These are phyloP conservation scores for Theretra japonica DNA, from an alignment of 2,888 invertebrate species.

Conservation along the genomic window DNA sequence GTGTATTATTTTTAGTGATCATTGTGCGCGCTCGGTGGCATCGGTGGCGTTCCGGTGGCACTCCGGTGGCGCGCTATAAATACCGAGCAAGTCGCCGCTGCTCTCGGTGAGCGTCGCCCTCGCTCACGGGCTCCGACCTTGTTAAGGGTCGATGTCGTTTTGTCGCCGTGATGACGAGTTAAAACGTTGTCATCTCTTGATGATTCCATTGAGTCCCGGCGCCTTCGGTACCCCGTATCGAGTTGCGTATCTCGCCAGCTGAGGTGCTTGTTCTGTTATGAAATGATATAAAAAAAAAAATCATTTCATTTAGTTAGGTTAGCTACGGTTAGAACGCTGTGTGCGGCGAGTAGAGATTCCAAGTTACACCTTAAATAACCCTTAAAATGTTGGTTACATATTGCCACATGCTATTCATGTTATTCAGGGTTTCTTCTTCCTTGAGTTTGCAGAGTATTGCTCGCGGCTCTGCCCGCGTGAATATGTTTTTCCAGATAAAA, in stretches of 20 bases:
- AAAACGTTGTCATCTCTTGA: neutral
- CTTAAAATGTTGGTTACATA: too few species aligned
- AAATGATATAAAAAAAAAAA: too few species aligned
- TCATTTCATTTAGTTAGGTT: too few species aligned
- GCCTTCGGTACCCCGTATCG: neutral
- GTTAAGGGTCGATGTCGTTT: constrained; percentile 15
- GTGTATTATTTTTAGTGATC: constrained; percentile 58
- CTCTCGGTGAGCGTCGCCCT: neutral
- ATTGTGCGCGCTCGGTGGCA: constrained; percentile 40
- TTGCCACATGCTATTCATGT: too few species aligned
- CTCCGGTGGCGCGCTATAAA: constrained; percentile 34
- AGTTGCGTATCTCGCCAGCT: neutral
- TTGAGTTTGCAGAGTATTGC: too few species aligned
- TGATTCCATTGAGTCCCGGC: neutral
- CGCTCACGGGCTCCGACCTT: constrained; percentile 13
- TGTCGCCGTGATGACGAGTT: neutral
- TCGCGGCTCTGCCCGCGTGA: too few species aligned
- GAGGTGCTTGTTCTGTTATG: too few species aligned
- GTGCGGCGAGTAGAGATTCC: too few species aligned
- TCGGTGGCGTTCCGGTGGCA: constrained; percentile 34
- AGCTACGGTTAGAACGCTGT: too few species aligned
- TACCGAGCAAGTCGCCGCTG: constrained; percentile 19
- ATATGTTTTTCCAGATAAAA: too few species aligned
- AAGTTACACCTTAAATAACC: too few species aligned
- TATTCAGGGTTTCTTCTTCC: too few species aligned